A percentile compares a stretch with the other conserved stretches of the same genome.
These are phyloP conservation scores for Glyptemys insculpta DNA, from an alignment of 2,797 vertebrate species.

Conservation along the genomic window DNA sequence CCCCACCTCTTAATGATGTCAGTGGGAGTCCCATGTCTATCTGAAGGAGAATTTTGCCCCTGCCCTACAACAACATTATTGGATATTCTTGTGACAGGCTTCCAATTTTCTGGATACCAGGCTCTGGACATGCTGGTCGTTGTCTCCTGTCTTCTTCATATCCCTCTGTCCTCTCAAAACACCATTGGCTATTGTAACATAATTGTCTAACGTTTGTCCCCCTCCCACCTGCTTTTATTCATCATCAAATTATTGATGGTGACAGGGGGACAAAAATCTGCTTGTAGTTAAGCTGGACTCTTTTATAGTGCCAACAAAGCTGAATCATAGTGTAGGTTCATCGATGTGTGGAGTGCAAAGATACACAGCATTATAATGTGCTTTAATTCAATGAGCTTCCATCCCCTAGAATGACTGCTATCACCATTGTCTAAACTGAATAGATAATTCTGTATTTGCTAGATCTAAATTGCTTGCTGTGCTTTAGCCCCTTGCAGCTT, in stretches of 20 bases:
- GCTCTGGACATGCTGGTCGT: background rate
- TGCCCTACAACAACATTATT: slow-evolving; percentile 17
- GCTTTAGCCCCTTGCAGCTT: background rate
- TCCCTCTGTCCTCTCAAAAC: background rate
- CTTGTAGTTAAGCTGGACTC: background rate
- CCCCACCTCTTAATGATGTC: background rate
- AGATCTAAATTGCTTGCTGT: background rate
- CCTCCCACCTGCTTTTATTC: background rate
- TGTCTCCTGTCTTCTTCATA: background rate
- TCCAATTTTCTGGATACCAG: background rate
- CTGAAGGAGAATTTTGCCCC: slow-evolving; percentile 11
- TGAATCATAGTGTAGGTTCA: slow-evolving; percentile 37
- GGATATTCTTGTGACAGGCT: background rate
- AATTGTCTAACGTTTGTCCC: background rate
- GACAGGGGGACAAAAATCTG: background rate
- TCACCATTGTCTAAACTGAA: slow-evolving; percentile 1
- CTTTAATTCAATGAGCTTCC: slow-evolving; percentile 67
- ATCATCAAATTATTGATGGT: background rate
- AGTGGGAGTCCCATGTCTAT: background rate
- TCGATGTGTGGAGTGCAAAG: slow-evolving; percentile 8
- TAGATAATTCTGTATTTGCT: slow-evolving; percentile 11
- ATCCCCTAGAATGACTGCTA: slow-evolving; percentile 60
- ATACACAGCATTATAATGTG: slow-evolving; percentile 59
- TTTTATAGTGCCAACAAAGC: slow-evolving; percentile 18
- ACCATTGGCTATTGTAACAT: background rate